These are phyloP conservation scores for Corythoichthys haematopterus DNA, from an alignment of 2,113 vertebrate species.

Conservation along the genomic window DNA sequence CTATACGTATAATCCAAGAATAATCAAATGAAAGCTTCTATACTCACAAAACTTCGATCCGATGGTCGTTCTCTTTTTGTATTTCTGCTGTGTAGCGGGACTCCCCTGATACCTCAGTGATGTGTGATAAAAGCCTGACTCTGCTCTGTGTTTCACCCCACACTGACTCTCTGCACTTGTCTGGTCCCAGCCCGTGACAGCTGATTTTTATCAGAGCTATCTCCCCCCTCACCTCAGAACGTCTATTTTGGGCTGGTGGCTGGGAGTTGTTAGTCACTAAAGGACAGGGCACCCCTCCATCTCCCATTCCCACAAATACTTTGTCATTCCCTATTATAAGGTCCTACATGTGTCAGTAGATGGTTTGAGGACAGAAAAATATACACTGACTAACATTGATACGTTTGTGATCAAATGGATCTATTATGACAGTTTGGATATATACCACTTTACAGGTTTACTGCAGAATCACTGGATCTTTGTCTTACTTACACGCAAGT, in stretches of 20 bases:
- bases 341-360: conserved; percentile 33
- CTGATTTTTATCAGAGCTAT: conserved; percentile 80
- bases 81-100: conserved; percentile 16
- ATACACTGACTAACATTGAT: neutral
- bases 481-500: neutral
- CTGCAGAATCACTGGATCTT: neutral
- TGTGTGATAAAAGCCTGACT: conserved; percentile 22
- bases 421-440: neutral
- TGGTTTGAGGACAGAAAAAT: conserved; percentile 8
- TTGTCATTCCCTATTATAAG: conserved; percentile 57
- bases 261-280: conserved; percentile 57
- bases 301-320: conserved; percentile 49
- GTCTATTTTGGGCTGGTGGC: conserved; percentile 84
- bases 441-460: neutral
- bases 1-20: neutral
- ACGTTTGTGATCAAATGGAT: conserved; percentile 23
- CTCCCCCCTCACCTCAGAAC: conserved; percentile 14
- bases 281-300: conserved; percentile 33
- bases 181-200: conserved; percentile 70
- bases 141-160: conserved; percentile 12
- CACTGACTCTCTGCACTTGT: conserved; percentile 14
- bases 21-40: neutral
- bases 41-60: conserved; percentile 52
- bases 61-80: conserved; percentile 10
- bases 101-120: conserved; percentile 17